Evolutionary conservation across 2,888 invertebrate species (phyloP).

Genomic region (Deladenus siricidicola): DNA sequence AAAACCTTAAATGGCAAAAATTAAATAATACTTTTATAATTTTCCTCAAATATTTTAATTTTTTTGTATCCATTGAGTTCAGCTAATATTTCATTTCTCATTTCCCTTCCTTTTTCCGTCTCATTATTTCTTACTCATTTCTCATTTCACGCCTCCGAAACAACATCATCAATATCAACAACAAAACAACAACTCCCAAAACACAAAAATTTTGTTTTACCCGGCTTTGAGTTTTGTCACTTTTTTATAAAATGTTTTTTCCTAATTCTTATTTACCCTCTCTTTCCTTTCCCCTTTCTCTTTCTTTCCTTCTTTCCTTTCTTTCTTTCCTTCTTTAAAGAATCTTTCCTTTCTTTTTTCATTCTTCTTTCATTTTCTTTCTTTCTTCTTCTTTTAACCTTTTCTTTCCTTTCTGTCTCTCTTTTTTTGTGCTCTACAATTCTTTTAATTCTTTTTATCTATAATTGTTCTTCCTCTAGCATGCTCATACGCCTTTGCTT

Average conservation of each 20-base stretch:
- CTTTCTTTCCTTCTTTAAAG: background rate
- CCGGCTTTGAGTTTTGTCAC: no score
- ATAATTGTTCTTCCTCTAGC: background rate
- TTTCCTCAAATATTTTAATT: no score
- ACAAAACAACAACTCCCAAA: no score
- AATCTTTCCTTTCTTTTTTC: background rate
- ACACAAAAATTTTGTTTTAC: no score
- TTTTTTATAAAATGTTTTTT: no score
- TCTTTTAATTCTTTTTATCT: background rate
- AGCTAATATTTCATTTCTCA: no score
- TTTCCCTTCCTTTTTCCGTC: no score
- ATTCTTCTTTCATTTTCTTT: background rate
- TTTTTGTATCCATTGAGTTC: no score
- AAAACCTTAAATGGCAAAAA: no score
- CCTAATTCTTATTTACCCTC: background rate
- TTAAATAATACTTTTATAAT: no score
- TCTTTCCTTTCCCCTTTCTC: background rate
- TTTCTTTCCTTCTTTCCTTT: background rate
- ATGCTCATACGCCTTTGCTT: background rate
- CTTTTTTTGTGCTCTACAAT: background rate
- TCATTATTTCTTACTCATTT: background rate
- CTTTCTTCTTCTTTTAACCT: background rate
- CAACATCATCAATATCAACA: no score
- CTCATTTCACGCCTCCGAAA: background rate
- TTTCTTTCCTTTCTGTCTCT: background rate